Percentiles rank a stretch among this genome's conserved stretches.
phyloP scores from a whole-genome alignment of 2,888 invertebrate species.

The Idaea dimidiata region DNA sequence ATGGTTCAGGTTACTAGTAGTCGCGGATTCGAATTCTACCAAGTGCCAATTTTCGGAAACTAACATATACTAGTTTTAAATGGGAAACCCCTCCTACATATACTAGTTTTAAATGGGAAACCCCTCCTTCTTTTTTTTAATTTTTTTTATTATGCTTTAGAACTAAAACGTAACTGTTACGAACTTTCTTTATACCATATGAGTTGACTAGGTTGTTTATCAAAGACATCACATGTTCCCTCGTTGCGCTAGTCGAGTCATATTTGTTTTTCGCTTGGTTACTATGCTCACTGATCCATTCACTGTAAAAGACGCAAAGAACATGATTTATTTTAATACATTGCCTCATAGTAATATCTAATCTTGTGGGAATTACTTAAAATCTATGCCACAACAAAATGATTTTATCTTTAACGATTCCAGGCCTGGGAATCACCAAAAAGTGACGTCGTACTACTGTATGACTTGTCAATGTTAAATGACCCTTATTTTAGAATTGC shows the following conservation, averaged over 20 bases:
- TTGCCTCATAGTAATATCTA: not conserved
- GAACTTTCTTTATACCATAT: conserved; percentile 78
- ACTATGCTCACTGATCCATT: conserved; percentile 88
- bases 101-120: too few species aligned
- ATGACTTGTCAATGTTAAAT: too few species aligned
- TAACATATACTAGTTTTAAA: too few species aligned
- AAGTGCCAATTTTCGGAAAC: not conserved
- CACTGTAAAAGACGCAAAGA: conserved; percentile 59
- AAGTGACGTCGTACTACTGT: too few species aligned
- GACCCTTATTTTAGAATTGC: too few species aligned
- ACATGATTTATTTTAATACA: too few species aligned
- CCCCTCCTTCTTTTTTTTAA: too few species aligned
- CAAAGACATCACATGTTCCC: conserved; percentile 87
- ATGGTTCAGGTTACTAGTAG: too few species aligned
- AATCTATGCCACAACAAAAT: not conserved
- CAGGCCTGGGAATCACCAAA: not conserved
- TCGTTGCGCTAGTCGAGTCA: conserved; percentile 83
- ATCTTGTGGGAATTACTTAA: not conserved
- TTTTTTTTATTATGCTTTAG: too few species aligned
- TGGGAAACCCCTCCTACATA: too few species aligned
- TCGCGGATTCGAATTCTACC: too few species aligned
- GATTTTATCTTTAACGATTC: not conserved
- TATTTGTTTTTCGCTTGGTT: conserved; percentile 84
- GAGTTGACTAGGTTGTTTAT: conserved; percentile 80
- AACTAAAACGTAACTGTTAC: conserved; percentile 47